These are phyloP conservation scores for Pelochelys cantorii DNA, from an alignment of 2,797 vertebrate species.

Conservation along the genomic window DNA sequence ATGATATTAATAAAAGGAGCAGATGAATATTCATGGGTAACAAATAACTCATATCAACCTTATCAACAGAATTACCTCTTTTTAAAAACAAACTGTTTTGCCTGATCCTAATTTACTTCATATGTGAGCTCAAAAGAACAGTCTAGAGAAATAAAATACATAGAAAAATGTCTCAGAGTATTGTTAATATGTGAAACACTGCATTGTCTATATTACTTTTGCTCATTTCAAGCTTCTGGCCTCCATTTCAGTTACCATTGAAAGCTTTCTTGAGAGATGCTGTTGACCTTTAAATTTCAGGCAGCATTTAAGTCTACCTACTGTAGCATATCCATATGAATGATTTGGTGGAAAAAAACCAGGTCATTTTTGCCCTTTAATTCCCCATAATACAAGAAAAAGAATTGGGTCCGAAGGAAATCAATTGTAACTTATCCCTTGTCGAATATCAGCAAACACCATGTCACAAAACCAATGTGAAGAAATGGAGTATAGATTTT, in stretches of 20 bases:
- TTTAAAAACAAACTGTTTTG: slow-evolving; percentile 5
- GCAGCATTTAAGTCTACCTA: slow-evolving; percentile 58
- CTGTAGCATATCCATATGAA: slow-evolving; percentile 63
- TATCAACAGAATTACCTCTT: not conserved
- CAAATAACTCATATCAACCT: not conserved
- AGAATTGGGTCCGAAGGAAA: slow-evolving; percentile 78
- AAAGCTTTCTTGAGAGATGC: slow-evolving; percentile 41
- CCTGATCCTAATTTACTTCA: not conserved
- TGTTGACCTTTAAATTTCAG: slow-evolving; percentile 70
- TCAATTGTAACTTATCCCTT: slow-evolving; percentile 84
- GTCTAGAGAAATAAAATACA: not conserved
- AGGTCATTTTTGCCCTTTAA: slow-evolving; percentile 78
- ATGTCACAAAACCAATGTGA: slow-evolving; percentile 85
- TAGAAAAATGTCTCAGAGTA: not conserved
- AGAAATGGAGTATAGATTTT: slow-evolving; percentile 88
- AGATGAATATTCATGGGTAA: not conserved
- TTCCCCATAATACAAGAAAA: slow-evolving; percentile 77
- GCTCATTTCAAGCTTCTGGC: not conserved
- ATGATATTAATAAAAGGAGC: not conserved
- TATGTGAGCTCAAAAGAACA: not conserved
- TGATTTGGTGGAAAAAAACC: not conserved
- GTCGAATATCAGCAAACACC: slow-evolving; percentile 82
- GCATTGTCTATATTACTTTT: slow-evolving; percentile 24
- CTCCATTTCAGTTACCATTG: not conserved
- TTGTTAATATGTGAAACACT: not conserved